Evolutionary conservation across 1,140 invertebrate genomes (phyloP).

Genomic region (Ylistrum balloti): DNA sequence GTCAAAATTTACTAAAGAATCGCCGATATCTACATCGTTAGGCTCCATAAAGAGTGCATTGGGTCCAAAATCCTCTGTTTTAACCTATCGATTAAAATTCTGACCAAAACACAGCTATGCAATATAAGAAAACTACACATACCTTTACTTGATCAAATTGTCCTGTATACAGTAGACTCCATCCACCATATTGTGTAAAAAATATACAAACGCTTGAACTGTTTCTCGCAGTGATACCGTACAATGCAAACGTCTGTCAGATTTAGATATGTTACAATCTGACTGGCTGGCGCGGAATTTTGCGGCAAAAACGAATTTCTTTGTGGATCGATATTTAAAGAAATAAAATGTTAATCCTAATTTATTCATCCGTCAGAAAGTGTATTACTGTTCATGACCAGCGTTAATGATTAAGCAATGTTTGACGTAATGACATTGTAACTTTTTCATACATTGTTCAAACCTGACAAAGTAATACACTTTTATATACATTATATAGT

Average conservation of each 20-base stretch:
- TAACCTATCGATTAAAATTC: neutral
- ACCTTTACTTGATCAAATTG: neutral
- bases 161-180: neutral
- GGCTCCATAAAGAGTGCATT: neutral
- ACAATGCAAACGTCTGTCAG: neutral
- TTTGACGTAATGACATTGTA: too few relatives aligned
- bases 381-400: too few relatives aligned
- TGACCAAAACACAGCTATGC: neutral
- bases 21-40: neutral
- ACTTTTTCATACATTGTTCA: too few relatives aligned
- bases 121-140: neutral
- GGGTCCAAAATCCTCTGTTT: neutral
- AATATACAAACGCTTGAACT: too few relatives aligned
- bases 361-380: too few relatives aligned
- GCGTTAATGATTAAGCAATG: too few relatives aligned
- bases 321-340: too few relatives aligned
- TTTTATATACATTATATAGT: too few relatives aligned
- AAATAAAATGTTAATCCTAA: too few relatives aligned
- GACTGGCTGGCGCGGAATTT: conserved; percentile 36
- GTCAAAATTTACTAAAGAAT: neutral
- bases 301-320: conserved; percentile 13
- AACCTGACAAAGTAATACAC: too few relatives aligned
- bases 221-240: too few relatives aligned
- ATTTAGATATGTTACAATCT: neutral
- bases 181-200: neutral